These are phyloP conservation scores for Salpingus planirostris DNA, from an alignment of 2,888 invertebrate species.

Conservation along the genomic window DNA sequence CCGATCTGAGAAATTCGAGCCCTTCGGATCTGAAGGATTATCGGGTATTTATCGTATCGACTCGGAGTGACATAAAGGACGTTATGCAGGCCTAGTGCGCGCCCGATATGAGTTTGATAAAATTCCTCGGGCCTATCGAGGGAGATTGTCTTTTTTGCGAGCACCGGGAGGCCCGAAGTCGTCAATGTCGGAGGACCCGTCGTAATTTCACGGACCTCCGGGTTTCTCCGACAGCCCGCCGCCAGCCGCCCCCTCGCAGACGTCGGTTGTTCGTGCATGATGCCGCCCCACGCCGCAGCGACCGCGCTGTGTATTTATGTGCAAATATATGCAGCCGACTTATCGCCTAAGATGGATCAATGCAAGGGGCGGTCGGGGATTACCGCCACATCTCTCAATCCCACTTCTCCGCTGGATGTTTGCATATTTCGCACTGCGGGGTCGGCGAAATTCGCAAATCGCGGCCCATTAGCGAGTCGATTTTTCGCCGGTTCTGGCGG, in stretches of 20 bases:
- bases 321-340: conserved; percentile 3
- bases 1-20: too few species aligned
- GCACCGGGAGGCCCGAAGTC: not conserved
- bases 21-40: too few species aligned
- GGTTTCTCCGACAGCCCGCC: conserved; percentile 1
- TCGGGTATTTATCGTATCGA: too few species aligned
- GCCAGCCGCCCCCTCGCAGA: too few species aligned
- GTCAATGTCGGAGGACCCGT: conserved; percentile 1
- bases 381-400: not conserved
- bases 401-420: conserved; percentile 1
- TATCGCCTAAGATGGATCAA: conserved; percentile 6
- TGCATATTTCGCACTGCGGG: conserved; percentile 1
- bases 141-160: not conserved
- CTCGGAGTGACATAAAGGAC: too few species aligned
- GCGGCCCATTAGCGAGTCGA: too few species aligned
- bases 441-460: too few species aligned
- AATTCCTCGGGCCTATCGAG: not conserved
- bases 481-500: too few species aligned
- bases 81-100: too few species aligned
- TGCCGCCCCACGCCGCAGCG: too few species aligned
- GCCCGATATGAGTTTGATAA: too few species aligned
- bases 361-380: conserved; percentile 4
- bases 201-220: conserved; percentile 3
- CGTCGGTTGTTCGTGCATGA: too few species aligned
- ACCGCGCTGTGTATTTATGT: conserved; percentile 3